A percentile compares a stretch with the other conserved stretches of the same genome.
Conservation (phyloP, 1,140 invertebrate species). For the Rhynchophorus ferrugineus region DNA sequence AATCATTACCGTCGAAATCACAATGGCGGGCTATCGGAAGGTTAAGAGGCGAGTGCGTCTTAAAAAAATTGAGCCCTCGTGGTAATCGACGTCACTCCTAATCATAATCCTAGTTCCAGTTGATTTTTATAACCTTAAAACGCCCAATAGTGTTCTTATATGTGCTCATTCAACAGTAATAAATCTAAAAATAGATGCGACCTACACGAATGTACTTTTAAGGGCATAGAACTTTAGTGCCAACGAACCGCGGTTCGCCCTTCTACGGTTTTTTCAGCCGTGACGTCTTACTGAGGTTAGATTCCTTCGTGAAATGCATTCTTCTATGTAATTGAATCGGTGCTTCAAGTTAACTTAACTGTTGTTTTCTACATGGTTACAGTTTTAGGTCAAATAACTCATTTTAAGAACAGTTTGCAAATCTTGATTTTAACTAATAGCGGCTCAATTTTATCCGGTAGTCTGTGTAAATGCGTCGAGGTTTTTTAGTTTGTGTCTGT, state of each 20-base stretch:
- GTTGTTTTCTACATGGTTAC: constrained; percentile 40
- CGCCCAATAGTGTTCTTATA: constrained; percentile 10
- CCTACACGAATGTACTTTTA: constrained; percentile 28
- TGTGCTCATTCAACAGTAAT: constrained; percentile 12
- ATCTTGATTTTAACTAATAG: constrained; percentile 20
- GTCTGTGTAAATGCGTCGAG: constrained; percentile 2
- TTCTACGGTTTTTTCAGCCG: constrained; percentile 16
- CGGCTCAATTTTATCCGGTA: constrained; percentile 12
- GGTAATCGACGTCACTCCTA: not conserved
- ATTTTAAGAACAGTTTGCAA: constrained; percentile 33
- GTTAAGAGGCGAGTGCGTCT: constrained; percentile 30
- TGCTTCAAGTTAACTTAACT: constrained; percentile 37
- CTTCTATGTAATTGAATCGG: constrained; percentile 30
- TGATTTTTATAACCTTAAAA: constrained; percentile 9
- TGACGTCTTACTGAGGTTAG: constrained; percentile 21
- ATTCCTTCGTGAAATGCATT: constrained; percentile 28
- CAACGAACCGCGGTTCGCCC: constrained; percentile 15
- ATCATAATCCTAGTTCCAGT: constrained; percentile 2
- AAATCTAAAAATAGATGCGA: constrained; percentile 19
- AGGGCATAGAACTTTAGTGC: constrained; percentile 27
- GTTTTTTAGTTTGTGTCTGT: constrained; percentile 4
- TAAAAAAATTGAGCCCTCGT: constrained; percentile 20
- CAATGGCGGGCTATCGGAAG: constrained; percentile 37
- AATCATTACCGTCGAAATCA: constrained; percentile 32
- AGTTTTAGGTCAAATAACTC: constrained; percentile 42